Conservation (phyloP, 2,797 vertebrate genomes). For the Chaetodon trifasciatus region DNA sequence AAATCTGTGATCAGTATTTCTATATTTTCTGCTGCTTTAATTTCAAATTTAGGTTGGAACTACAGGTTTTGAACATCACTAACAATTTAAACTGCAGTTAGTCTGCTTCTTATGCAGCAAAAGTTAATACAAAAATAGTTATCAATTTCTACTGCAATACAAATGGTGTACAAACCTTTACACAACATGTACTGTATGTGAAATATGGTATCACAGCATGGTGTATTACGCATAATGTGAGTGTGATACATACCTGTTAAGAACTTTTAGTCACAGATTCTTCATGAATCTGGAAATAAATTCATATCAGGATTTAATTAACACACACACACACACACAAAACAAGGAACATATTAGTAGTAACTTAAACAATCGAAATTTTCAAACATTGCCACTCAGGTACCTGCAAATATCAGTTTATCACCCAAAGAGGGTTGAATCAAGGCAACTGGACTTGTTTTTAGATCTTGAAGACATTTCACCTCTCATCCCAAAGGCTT, state of each 20-base stretch:
- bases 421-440: too few species aligned
- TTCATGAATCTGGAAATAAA: conserved; percentile 8
- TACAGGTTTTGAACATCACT: background rate
- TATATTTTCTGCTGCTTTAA: too few species aligned
- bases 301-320: background rate
- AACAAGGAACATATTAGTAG: conserved; percentile 1
- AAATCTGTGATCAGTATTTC: too few species aligned
- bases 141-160: too few species aligned
- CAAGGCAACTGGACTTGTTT: too few species aligned
- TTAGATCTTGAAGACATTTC: too few species aligned
- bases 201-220: conserved; percentile 12
- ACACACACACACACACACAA: too few species aligned
- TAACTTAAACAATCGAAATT: background rate
- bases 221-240: background rate
- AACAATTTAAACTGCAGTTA: background rate
- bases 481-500: too few species aligned
- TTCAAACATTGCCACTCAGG: background rate
- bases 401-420: background rate
- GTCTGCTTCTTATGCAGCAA: background rate
- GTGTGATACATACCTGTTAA: background rate
- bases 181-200: conserved; percentile 1
- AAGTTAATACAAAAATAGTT: too few species aligned
- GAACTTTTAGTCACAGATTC: background rate
- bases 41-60: background rate
- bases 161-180: background rate